Percentiles rank a stretch among this genome's conserved stretches.
Conservation (phyloP, 2,888 invertebrate species). For the Nemurella pictetii region DNA sequence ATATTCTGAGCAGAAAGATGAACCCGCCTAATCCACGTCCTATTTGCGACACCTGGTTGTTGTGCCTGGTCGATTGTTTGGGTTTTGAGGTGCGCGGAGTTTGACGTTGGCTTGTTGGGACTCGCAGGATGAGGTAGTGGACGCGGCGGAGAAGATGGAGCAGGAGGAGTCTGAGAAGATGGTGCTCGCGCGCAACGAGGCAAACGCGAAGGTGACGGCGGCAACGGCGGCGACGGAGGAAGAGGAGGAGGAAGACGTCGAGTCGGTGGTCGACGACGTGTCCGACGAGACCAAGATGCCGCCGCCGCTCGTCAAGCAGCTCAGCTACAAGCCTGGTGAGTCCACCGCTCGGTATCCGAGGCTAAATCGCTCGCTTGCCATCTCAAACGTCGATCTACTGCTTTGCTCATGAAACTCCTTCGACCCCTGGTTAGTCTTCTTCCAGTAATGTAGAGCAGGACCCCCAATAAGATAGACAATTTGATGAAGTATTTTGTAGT, state of each 20-base stretch:
- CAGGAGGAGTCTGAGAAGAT: conserved; percentile 50
- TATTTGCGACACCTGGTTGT: too few species aligned
- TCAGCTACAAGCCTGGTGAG: conserved; percentile 55
- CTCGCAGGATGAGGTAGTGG: conserved; percentile 49
- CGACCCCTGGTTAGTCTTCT: too few species aligned
- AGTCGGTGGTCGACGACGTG: conserved; percentile 44
- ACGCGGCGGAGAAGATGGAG: conserved; percentile 51
- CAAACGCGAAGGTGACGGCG: conserved; percentile 50
- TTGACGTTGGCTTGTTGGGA: not conserved
- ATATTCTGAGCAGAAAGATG: not conserved
- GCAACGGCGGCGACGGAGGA: conserved; percentile 45
- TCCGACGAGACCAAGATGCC: conserved; percentile 35
- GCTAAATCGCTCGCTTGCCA: too few species aligned
- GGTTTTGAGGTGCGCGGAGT: not conserved
- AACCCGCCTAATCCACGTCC: too few species aligned
- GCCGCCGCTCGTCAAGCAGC: conserved; percentile 46
- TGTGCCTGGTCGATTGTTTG: too few species aligned
- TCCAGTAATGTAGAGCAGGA: too few species aligned
- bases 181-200: conserved; percentile 54
- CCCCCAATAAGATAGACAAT: too few species aligned
- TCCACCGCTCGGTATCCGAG: too few species aligned
- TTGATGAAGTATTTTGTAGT: too few species aligned
- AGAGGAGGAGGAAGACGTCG: conserved; percentile 43
- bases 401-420: too few species aligned
- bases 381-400: too few species aligned